Conservation (phyloP, 2,797 vertebrate genomes). For the Anisognathus igniventris region DNA sequence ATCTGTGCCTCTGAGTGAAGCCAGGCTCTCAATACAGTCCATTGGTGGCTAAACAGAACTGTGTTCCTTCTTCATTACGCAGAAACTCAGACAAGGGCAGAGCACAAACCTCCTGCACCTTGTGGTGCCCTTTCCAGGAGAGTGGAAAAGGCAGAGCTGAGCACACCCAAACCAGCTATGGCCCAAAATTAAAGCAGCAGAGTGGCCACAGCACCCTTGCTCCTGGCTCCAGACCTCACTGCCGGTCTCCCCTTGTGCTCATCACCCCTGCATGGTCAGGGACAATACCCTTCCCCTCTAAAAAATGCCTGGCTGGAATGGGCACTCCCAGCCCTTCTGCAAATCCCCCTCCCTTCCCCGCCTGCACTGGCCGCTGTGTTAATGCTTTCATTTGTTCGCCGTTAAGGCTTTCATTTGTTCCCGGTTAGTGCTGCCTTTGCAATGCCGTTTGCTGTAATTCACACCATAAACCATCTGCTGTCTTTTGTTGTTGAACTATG, state of each 20-base stretch:
- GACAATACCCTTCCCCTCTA: neutral
- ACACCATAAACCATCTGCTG: constrained; percentile 22
- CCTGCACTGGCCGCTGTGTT: neutral
- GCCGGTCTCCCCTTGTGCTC: neutral
- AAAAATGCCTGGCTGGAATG: neutral
- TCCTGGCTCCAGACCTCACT: neutral
- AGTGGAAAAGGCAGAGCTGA: neutral
- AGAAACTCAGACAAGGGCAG: neutral
- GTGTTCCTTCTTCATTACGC: neutral
- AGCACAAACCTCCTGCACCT: neutral
- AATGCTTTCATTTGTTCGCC: neutral
- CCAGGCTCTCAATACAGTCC: neutral
- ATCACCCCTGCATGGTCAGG: accelerated
- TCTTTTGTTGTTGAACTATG: neutral
- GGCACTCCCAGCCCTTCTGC: neutral
- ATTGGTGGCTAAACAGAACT: neutral
- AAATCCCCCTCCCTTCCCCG: neutral
- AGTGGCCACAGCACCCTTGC: neutral
- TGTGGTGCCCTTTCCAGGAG: neutral
- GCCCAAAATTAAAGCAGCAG: neutral
- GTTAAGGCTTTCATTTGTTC: neutral
- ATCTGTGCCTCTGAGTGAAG: neutral
- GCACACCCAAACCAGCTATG: neutral
- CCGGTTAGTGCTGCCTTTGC: neutral
- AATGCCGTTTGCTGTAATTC: neutral